Conservation (phyloP, 2,113 vertebrate genomes). For the Pygathrix nemaeus region DNA sequence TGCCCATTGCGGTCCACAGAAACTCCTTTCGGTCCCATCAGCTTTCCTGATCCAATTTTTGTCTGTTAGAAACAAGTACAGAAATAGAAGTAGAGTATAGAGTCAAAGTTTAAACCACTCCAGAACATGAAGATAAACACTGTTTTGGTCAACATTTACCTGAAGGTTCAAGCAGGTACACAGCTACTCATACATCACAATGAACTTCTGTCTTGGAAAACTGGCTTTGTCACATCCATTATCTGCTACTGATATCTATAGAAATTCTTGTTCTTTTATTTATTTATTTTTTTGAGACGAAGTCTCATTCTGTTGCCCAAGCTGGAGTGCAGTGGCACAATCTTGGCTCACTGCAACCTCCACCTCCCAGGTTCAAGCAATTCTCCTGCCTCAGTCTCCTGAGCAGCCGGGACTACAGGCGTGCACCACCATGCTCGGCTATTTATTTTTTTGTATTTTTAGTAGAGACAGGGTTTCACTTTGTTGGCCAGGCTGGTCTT, state of each 20-base stretch:
- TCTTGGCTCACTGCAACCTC: no score
- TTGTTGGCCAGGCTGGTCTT: no score
- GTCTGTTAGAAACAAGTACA: slow-evolving; percentile 83
- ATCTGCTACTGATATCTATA: not conserved
- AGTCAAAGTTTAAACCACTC: not conserved
- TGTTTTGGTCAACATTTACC: not conserved
- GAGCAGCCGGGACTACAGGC: no score
- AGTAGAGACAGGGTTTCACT: no score
- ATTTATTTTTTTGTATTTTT: no score
- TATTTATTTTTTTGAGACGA: no score
- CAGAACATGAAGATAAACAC: not conserved
- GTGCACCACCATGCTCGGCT: no score
- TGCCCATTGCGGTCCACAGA: slow-evolving; percentile 97
- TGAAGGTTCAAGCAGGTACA: not conserved
- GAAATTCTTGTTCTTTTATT: not conserved
- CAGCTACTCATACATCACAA: not conserved
- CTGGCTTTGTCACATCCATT: not conserved
- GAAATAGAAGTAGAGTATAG: not conserved
- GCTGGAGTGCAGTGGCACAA: no score
- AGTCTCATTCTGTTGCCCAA: no score
- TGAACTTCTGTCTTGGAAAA: not conserved
- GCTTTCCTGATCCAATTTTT: slow-evolving; percentile 97
- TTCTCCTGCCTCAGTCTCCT: no score
- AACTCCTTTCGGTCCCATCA: slow-evolving; percentile 98
- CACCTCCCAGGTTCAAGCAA: no score